Evolutionary conservation across 2,888 invertebrate species (phyloP).

Genomic region (Brachynemurus nebulosus): DNA sequence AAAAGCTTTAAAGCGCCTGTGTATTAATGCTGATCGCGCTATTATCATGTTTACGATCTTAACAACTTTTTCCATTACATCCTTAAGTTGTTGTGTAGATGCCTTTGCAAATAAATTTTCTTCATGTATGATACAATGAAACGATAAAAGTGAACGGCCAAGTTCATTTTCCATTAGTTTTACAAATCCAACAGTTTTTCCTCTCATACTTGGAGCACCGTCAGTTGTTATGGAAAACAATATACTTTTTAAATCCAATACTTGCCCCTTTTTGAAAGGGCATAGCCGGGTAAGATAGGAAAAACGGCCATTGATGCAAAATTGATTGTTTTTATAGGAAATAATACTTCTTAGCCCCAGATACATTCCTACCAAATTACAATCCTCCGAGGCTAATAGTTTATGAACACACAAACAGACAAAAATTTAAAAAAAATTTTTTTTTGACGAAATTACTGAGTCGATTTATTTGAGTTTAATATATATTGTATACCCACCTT

Average conservation of each 20-base stretch:
- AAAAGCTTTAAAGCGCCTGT: slow-evolving; percentile 19
- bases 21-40: slow-evolving; percentile 19
- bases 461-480: no score
- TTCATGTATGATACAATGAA: slow-evolving; percentile 21
- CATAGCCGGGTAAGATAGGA: no score
- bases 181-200: slow-evolving; percentile 19
- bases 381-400: no score
- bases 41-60: slow-evolving; percentile 18
- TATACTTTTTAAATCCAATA: slow-evolving; percentile 20
- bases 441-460: no score
- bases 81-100: slow-evolving; percentile 16
- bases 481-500: no score
- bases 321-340: no score
- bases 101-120: slow-evolving; percentile 16
- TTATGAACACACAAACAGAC: no score
- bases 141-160: slow-evolving; percentile 19
- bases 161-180: slow-evolving; percentile 19
- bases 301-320: no score
- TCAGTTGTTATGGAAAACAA: slow-evolving; percentile 20
- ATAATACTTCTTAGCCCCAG: no score
- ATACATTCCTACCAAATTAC: no score
- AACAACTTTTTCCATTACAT: slow-evolving; percentile 19
- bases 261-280: slow-evolving; percentile 18
- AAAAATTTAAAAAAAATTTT: no score
- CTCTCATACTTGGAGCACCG: slow-evolving; percentile 19